These are phyloP conservation scores for Trissoscelio sp. DNA, from an alignment of 2,888 invertebrate genomes.

Conservation along the genomic window DNA sequence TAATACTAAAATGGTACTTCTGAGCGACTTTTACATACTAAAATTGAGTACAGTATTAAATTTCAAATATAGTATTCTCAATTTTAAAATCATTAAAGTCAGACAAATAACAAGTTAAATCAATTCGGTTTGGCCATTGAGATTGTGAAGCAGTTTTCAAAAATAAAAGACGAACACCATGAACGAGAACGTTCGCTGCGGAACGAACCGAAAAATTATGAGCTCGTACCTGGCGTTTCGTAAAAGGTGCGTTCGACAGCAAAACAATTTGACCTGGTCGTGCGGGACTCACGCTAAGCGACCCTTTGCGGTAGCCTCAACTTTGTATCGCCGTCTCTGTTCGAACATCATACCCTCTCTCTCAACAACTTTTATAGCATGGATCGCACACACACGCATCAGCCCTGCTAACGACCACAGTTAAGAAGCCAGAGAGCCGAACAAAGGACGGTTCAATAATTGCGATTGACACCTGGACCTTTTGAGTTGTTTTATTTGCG, in stretches of 20 bases:
- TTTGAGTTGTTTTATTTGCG: constrained; percentile 47
- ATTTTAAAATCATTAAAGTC: constrained; percentile 6
- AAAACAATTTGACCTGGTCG: constrained; percentile 67
- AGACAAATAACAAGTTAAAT: constrained; percentile 11
- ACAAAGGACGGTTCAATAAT: constrained; percentile 66
- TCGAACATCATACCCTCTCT: constrained; percentile 26
- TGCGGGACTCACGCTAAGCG: constrained; percentile 56
- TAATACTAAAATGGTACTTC: no score
- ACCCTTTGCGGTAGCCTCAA: constrained; percentile 62
- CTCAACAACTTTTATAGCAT: constrained; percentile 48
- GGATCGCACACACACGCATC: constrained; percentile 53
- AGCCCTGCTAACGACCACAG: constrained; percentile 59
- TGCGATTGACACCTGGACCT: constrained; percentile 67
- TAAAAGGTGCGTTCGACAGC: constrained; percentile 67
- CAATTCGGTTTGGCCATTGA: constrained; percentile 7
- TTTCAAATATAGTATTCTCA: neutral
- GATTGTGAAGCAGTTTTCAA: neutral
- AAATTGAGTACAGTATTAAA: no score
- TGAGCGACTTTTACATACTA: no score
- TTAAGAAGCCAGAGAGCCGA: constrained; percentile 63
- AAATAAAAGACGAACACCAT: constrained; percentile 16
- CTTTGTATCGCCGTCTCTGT: constrained; percentile 41
- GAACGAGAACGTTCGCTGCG: constrained; percentile 3
- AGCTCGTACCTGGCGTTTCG: constrained; percentile 37
- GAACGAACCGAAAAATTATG: constrained; percentile 49